Evolutionary conservation across 2,113 vertebrate genomes (phyloP), one percentile per base, ranked within the genome.

Genomic region (Pelvicachromis taeniatus): DNA sequence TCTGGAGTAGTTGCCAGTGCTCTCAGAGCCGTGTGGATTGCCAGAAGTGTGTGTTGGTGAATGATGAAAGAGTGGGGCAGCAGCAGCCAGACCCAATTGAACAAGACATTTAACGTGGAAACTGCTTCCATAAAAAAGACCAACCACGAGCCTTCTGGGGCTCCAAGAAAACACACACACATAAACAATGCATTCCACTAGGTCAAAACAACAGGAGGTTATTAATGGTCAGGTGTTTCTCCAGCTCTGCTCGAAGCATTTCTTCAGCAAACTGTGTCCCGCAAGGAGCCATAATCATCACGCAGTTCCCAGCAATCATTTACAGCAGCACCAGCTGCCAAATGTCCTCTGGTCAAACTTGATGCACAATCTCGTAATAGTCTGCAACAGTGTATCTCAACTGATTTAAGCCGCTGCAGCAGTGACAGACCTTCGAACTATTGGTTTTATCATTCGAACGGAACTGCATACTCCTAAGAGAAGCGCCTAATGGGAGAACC

Each of bases 241-340:
- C 68, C 78, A 45, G 59, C 88, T 83, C 83, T 68, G 91, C 91
- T 93, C 58, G 63, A 6, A 91, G 89, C 91, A 89, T 42, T 90
- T 91, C 83, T 83, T 70, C 77, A 26, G 84, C 87, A 92, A 90
- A 88, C 80, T 86, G 82, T 83, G 77, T 86, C 88, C 94, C 87
- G 6, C 89, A 70, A 91, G 91, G 90, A 89, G 82, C 89, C 84
- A 82, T 91, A 87, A 93, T 90, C 91, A 91, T 90, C 83, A 59
- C 21, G 79, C 3, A 54, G 70, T 91, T 81, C 87, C 42, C 14
- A 16, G 88, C 91, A 92, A 89, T 92, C 93, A 89, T 91, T 94
- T 92, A 89, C 79, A 82, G 81, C 53, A 23, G 87, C 90, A 90
- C 85, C 92, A 90, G 93, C 90, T 94, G 93, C 90, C 89, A 77